Conservation (phyloP, 2,113 vertebrate species). For the Scytalopus superciliaris region DNA sequence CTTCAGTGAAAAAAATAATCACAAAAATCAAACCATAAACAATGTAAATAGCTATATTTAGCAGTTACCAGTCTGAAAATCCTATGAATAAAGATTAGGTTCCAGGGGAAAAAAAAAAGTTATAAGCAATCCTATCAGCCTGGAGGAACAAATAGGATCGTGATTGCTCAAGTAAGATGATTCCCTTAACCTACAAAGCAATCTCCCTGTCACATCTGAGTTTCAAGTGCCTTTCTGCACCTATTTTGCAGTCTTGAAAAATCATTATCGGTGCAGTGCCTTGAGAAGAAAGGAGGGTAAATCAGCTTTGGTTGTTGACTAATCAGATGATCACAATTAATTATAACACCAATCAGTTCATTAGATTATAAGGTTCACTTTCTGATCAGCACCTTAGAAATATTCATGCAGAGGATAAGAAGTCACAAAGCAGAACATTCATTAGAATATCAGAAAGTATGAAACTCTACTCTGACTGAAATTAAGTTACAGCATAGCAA, state of each 20-base stretch:
- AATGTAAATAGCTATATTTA: not conserved
- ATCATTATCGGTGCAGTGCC: not conserved
- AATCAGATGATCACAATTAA: slow-evolving; percentile 49
- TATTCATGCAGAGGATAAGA: slow-evolving; percentile 8
- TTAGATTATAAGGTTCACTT: slow-evolving; percentile 35
- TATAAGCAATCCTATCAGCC: not conserved
- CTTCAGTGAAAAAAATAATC: not conserved
- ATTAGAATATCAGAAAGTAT: not conserved
- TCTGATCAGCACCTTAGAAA: slow-evolving; percentile 36
- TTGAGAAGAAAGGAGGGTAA: slow-evolving; percentile 1
- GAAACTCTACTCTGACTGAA: not conserved
- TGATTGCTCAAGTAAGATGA: slow-evolving; percentile 10
- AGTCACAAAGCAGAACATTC: not conserved
- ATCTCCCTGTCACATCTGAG: not conserved
- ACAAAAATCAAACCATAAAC: not conserved
- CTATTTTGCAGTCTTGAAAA: not conserved
- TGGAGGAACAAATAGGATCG: not conserved
- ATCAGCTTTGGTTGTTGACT: slow-evolving; percentile 32
- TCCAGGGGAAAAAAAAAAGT: not conserved
- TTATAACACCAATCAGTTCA: slow-evolving; percentile 35
- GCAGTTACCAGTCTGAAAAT: not conserved
- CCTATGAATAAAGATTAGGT: slow-evolving; percentile 13
- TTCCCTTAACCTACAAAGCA: not conserved
- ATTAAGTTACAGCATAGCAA: not conserved
- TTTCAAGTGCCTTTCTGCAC: not conserved